A percentile compares a stretch with the other conserved stretches of the same genome.
These are phyloP conservation scores for Muscicapa adusta DNA, from an alignment of 2,113 vertebrate species.

Conservation along the genomic window DNA sequence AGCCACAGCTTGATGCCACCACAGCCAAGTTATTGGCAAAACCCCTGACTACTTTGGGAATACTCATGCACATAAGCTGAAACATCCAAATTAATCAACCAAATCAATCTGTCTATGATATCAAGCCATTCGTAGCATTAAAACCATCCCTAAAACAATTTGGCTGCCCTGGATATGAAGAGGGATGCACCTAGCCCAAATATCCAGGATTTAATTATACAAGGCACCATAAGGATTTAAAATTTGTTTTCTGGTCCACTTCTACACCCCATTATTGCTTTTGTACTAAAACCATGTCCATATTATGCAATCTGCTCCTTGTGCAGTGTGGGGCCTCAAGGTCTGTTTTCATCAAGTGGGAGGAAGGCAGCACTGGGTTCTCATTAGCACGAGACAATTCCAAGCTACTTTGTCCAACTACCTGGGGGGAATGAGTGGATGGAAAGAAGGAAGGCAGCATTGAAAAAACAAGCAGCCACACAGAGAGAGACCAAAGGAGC, in stretches of 20 bases:
- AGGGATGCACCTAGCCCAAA: not conserved
- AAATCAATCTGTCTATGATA: not conserved
- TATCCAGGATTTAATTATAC: not conserved
- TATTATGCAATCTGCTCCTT: not conserved
- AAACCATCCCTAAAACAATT: not conserved
- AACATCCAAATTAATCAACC: not conserved
- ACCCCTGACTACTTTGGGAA: not conserved
- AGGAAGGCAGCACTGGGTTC: not conserved
- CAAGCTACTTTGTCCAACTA: not conserved
- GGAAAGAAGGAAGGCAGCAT: not conserved
- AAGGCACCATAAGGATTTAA: not conserved
- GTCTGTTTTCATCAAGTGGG: not conserved
- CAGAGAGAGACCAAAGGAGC: not conserved
- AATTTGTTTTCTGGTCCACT: not conserved
- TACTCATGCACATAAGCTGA: not conserved
- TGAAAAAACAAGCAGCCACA: not conserved
- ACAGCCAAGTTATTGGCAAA: not conserved
- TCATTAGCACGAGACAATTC: not conserved
- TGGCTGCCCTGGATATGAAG: not conserved
- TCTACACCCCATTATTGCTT: not conserved
- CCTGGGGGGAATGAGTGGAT: not conserved
- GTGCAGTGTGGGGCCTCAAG: not conserved
- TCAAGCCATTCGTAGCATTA: not conserved
- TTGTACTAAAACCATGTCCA: not conserved
- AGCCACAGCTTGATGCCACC: not conserved